Percentiles rank a stretch among this genome's conserved stretches.
Evolutionary conservation across 2,888 invertebrate genomes (phyloP).

Genomic region (Cryptus viduatorius): DNA sequence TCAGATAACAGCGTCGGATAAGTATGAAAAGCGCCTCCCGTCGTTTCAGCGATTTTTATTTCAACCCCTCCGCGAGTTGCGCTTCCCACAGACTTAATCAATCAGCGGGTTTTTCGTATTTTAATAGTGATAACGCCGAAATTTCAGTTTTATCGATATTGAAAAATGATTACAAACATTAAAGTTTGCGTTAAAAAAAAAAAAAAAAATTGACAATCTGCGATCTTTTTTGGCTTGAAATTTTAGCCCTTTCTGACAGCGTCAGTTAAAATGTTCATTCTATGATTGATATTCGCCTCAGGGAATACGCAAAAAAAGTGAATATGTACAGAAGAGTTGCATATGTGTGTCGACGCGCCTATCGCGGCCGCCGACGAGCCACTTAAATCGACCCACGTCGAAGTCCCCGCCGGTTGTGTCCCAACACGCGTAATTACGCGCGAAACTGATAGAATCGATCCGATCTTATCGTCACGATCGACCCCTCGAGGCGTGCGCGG

Average conservation of each 20-base stretch:
- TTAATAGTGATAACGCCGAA: slow-evolving; percentile 15
- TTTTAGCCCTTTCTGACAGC: neutral
- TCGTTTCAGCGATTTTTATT: slow-evolving; percentile 59
- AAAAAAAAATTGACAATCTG: neutral
- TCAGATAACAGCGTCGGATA: slow-evolving; percentile 66
- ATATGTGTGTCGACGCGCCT: neutral
- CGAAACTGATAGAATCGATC: slow-evolving; percentile 83
- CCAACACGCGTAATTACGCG: slow-evolving; percentile 84
- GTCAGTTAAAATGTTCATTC: neutral
- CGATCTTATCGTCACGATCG: slow-evolving; percentile 80
- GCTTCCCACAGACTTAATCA: slow-evolving; percentile 52
- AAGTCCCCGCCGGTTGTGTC: slow-evolving; percentile 73
- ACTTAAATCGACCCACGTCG: slow-evolving; percentile 72
- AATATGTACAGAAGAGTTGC: neutral
- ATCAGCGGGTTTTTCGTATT: neutral
- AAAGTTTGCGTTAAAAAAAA: neutral
- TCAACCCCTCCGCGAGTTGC: slow-evolving; percentile 41
- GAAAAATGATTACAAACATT: neutral
- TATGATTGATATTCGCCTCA: slow-evolving; percentile 16
- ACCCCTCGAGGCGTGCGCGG: slow-evolving; percentile 77
- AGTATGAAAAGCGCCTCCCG: slow-evolving; percentile 57
- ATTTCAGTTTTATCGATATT: neutral
- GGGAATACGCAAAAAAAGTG: slow-evolving; percentile 30
- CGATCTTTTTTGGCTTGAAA: neutral
- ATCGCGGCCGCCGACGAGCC: slow-evolving; percentile 43